These are phyloP conservation scores for Ptilonorhynchus violaceus DNA, from an alignment of 2,113 vertebrate species.

Conservation along the genomic window DNA sequence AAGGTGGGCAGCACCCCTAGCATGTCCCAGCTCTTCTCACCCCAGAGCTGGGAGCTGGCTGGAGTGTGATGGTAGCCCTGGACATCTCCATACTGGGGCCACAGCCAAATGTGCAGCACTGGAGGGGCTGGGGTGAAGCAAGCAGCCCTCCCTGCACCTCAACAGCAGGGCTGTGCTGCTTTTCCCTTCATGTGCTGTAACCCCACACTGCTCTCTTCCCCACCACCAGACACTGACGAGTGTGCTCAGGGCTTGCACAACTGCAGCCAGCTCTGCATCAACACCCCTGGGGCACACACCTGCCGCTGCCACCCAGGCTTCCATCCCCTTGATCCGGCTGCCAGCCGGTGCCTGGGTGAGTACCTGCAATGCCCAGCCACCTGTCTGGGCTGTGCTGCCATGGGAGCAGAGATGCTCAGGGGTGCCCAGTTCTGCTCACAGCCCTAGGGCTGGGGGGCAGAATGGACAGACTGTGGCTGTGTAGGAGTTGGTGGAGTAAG, in stretches of 20 bases:
- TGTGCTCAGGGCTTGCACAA: conserved; percentile 47
- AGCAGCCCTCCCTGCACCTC: neutral
- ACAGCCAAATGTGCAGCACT: neutral
- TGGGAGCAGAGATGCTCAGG: neutral
- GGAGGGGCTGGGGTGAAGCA: neutral
- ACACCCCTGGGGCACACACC: conserved; percentile 10
- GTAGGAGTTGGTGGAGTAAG: neutral
- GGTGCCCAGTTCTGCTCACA: neutral
- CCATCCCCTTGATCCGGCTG: neutral
- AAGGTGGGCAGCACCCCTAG: neutral
- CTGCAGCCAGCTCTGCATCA: conserved; percentile 50
- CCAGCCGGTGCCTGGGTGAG: conserved; percentile 37
- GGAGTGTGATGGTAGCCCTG: neutral
- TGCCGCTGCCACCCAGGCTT: conserved; percentile 40
- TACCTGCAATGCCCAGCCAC: neutral
- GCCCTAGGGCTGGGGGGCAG: accelerated
- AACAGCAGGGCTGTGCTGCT: neutral
- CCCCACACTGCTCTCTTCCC: neutral
- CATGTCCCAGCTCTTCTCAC: neutral
- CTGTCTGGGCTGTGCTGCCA: neutral
- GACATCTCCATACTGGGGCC: neutral
- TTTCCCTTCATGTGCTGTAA: neutral
- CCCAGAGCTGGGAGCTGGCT: neutral
- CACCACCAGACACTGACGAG: conserved; percentile 17
- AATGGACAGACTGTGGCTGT: neutral